These are phyloP conservation scores for Ochropleura leucogaster DNA, from an alignment of 2,888 invertebrate genomes.

Conservation along the genomic window DNA sequence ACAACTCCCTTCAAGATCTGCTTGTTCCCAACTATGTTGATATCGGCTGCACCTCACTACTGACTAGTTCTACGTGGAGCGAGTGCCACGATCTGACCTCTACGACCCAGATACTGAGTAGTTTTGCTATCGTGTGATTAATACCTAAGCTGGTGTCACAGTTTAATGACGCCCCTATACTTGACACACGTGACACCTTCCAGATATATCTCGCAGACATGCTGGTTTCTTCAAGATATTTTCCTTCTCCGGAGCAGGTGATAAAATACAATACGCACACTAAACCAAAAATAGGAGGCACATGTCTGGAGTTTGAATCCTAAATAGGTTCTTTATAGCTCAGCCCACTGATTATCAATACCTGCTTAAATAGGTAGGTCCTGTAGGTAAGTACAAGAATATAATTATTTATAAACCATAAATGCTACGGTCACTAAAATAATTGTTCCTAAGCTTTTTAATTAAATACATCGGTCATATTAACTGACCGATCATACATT, in stretches of 20 bases:
- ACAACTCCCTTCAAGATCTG: background rate
- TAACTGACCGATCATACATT: background rate
- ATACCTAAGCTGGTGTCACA: no score
- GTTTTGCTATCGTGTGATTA: background rate
- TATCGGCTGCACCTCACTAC: background rate
- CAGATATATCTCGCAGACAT: no score
- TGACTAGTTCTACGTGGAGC: background rate
- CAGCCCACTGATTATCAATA: background rate
- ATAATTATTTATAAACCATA: background rate
- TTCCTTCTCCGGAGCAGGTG: no score
- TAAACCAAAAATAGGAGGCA: no score
- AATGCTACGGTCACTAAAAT: background rate
- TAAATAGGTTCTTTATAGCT: slow-evolving; percentile 27
- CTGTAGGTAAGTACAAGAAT: no score
- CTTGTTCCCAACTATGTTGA: background rate
- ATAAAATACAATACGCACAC: no score
- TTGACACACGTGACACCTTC: no score
- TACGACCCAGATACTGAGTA: background rate
- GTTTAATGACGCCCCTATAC: no score
- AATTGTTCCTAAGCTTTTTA: background rate
- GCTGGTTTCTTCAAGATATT: no score
- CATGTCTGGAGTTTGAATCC: background rate
- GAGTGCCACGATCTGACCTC: background rate
- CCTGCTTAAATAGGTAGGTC: no score
- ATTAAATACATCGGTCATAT: background rate